A percentile compares a stretch with the other conserved stretches of the same genome.
phyloP scores from a whole-genome alignment of 2,113 vertebrate species.

The Salvelinus fontinalis region DNA sequence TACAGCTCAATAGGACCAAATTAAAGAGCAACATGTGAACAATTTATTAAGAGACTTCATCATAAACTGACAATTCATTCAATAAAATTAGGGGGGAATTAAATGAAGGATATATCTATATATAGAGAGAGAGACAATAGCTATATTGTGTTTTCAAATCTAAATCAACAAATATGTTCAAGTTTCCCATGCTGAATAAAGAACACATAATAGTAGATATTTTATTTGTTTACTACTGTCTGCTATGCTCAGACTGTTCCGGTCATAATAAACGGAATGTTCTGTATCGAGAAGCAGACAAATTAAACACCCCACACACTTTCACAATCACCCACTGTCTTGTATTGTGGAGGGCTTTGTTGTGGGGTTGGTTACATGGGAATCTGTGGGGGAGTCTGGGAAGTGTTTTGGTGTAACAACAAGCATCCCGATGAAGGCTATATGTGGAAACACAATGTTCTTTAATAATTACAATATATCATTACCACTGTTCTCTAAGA shows the following conservation, averaged over 20 bases:
- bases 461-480: too few species aligned
- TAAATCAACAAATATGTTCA: constrained; percentile 7
- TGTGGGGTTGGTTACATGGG: constrained; percentile 45
- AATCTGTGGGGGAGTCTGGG: constrained; percentile 22
- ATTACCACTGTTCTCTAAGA: too few species aligned
- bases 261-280: constrained; percentile 18
- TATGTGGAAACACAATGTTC: too few species aligned
- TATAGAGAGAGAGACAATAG: background rate
- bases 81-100: constrained; percentile 35
- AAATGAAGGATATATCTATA: constrained; percentile 17
- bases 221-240: constrained; percentile 51
- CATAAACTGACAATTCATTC: constrained; percentile 28
- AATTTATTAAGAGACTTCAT: constrained; percentile 32
- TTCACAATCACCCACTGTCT: constrained; percentile 46
- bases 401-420: constrained; percentile 41
- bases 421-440: background rate
- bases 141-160: constrained; percentile 20
- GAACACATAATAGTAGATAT: constrained; percentile 28
- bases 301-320: constrained; percentile 29
- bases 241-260: constrained; percentile 16
- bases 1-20: constrained; percentile 49
- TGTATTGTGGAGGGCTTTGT: constrained; percentile 22
- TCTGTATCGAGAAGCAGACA: constrained; percentile 30
- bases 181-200: constrained; percentile 45
- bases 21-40: constrained; percentile 55